These are phyloP conservation scores for Taenioides sp. DNA, from an alignment of 2,797 vertebrate genomes.

Conservation along the genomic window DNA sequence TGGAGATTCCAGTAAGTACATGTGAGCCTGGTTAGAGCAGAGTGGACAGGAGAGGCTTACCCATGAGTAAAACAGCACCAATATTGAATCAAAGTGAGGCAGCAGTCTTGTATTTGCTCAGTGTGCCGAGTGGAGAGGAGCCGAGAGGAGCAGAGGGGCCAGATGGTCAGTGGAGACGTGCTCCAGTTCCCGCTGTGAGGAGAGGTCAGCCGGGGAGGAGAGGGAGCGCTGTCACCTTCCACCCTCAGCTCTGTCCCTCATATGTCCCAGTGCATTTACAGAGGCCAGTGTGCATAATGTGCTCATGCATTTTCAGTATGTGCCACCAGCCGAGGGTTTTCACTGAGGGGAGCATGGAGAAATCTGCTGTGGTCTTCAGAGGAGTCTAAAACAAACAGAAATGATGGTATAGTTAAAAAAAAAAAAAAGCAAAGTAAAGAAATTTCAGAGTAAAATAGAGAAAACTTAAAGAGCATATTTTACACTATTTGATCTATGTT, in stretches of 20 bases:
- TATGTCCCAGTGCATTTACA: conserved; percentile 17
- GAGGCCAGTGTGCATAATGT: conserved; percentile 35
- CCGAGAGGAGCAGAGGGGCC: conserved; percentile 42
- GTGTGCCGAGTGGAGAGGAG: conserved; percentile 39
- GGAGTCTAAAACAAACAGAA: neutral
- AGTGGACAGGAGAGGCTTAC: conserved; percentile 47
- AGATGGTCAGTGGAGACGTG: conserved; percentile 64
- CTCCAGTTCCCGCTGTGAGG: conserved; percentile 61
- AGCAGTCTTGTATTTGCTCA: conserved; percentile 50
- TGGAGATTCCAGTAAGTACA: no score
- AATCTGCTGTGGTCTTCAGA: neutral
- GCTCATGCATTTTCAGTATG: conserved; percentile 17
- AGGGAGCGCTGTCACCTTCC: conserved; percentile 63
- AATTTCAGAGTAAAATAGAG: neutral
- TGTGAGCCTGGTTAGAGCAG: neutral
- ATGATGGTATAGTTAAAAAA: neutral
- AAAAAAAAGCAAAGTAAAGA: neutral
- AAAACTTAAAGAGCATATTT: no score
- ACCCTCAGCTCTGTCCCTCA: conserved; percentile 23
- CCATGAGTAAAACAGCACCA: conserved; percentile 54
- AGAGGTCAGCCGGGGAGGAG: conserved; percentile 55
- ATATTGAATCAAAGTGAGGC: conserved; percentile 61
- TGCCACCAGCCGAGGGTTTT: conserved; percentile 9
- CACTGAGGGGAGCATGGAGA: neutral
- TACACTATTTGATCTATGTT: no score